Evolutionary conservation across 2,888 invertebrate genomes (phyloP).

Genomic region (Smittia aterrima): DNA sequence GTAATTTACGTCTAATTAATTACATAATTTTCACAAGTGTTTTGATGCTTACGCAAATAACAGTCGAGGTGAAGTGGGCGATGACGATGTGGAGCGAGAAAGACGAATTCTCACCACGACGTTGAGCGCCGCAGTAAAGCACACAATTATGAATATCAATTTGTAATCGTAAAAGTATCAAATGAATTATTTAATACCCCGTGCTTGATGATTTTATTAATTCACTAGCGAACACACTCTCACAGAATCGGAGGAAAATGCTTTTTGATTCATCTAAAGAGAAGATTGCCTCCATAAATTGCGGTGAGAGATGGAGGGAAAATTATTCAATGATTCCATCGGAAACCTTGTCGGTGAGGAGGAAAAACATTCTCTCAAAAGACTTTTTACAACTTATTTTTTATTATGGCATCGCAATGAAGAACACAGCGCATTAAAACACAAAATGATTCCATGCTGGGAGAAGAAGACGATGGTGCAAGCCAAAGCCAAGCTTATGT

Average conservation of each 20-base stretch:
- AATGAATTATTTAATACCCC: conserved; percentile 27
- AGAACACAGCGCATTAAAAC: background rate
- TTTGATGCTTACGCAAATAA: background rate
- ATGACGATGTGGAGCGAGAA: background rate
- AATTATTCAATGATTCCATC: background rate
- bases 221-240: background rate
- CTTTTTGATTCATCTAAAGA: too few species aligned
- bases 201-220: background rate
- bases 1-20: too few species aligned
- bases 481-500: too few species aligned
- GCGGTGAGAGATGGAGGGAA: background rate
- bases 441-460: background rate
- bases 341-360: background rate
- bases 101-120: background rate
- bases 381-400: background rate
- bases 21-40: background rate
- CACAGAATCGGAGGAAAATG: background rate
- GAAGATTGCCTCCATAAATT: background rate
- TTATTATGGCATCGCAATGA: background rate
- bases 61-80: background rate
- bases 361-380: background rate
- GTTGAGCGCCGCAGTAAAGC: background rate
- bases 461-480: background rate
- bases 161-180: conserved; percentile 27
- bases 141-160: conserved; percentile 35